Conservation (phyloP, 2,113 vertebrate genomes). For the Engraulis encrasicolus region DNA sequence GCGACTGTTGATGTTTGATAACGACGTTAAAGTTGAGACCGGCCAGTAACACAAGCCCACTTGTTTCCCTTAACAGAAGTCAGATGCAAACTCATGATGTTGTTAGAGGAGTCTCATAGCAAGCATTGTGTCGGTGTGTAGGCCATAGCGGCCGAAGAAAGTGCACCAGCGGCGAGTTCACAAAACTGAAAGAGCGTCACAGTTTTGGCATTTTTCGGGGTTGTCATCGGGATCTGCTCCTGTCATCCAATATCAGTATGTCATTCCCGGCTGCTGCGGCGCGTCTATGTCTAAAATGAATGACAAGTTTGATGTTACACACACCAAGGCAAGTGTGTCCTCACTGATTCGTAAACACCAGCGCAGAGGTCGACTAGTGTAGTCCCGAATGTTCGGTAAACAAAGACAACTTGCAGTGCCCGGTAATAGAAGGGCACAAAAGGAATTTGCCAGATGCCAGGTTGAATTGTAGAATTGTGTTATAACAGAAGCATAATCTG, state of each 20-base stretch:
- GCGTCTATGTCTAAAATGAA: not conserved
- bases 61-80: slow-evolving; percentile 58
- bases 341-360: not conserved
- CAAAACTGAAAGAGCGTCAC: not conserved
- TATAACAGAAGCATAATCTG: not conserved
- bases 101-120: slow-evolving; percentile 34
- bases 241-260: not conserved
- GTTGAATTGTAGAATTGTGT: not conserved
- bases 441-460: no score
- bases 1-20: not conserved
- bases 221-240: not conserved
- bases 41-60: not conserved
- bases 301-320: not conserved
- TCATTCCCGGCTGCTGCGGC: not conserved
- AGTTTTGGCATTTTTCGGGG: not conserved
- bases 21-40: not conserved
- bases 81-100: slow-evolving; percentile 65
- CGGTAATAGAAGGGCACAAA: no score
- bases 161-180: not conserved
- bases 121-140: not conserved
- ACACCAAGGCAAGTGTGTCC: not conserved
- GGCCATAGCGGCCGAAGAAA: not conserved
- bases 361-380: not conserved
- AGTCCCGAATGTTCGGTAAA: not conserved
- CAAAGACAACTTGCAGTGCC: not conserved